Evolutionary conservation across 2,797 vertebrate genomes (phyloP), one percentile per base, ranked within the genome.

Genomic region (Tarsius wallacei): DNA sequence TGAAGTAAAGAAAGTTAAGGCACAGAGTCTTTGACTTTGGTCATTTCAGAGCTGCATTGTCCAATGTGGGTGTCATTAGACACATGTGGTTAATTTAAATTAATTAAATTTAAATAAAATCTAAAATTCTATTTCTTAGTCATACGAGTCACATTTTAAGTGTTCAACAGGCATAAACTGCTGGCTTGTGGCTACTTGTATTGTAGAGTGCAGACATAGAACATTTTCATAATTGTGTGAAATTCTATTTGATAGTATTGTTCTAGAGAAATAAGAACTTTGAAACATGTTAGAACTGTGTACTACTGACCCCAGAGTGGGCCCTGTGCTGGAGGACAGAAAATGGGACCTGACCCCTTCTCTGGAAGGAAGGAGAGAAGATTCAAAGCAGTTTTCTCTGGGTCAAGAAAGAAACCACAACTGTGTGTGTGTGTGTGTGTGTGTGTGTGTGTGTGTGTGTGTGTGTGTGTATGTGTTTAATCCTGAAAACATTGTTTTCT

Each of bases 61-160:
- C 31, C 49, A 61, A 61, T 89, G 28, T 76, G n/a, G 57, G 57
- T 93, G 57, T 31, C 51, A 71, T 71, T 59, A 85, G 47, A 76
- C 26, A 80, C 8, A 33, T 2, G 24, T 36, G 33, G 26, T 85
- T 92, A 86, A 78, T 86, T 70, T 68, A 86, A 90, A 87, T 78
- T 71, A 47, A 87, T 28, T 84, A 82, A 78, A 51, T 51, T 31
- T 53, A 74, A 91, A 71, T 59, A 71, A 70, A 89, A 91, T 84
- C 76, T 73, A 86, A 91, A 85, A 53, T 86, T 85, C 55, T 61
- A 64, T 59, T 93, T 95, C 24, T 95, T 16, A 68, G n/a, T 82
- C 42, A 55, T 63, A 83, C 28, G 36, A 89, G 33, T 26, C 33
- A 89, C 42, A 81, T 83, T 49, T 89, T 36, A 91, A 96, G 80